A percentile compares a stretch with the other conserved stretches of the same genome.
Evolutionary conservation across 2,797 vertebrate species (phyloP).

Genomic region (Intellagama lesueurii): DNA sequence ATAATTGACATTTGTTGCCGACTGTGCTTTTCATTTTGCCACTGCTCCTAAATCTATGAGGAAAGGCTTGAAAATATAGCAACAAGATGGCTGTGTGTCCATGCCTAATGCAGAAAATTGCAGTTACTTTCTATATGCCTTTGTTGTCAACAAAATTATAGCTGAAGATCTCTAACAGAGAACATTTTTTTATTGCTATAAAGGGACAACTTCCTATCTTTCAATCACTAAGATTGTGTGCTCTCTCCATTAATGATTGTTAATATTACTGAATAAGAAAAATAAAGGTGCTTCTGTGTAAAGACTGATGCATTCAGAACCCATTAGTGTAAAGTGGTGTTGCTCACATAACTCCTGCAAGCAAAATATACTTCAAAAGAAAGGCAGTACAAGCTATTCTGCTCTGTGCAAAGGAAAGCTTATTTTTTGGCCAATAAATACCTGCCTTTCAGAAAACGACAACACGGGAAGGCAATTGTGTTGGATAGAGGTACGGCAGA

Average conservation of each 20-base stretch:
- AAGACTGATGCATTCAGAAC: conserved; percentile 52
- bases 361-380: conserved; percentile 47
- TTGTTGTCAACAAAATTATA: background rate
- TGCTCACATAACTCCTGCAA: conserved; percentile 57
- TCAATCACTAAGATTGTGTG: conserved; percentile 39
- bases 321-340: conserved; percentile 64
- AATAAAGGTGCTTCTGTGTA: conserved; percentile 54
- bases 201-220: conserved; percentile 35
- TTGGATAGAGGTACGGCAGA: conserved; percentile 7
- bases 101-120: background rate
- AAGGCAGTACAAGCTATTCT: conserved; percentile 60
- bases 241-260: conserved; percentile 54
- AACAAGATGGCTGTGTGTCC: background rate
- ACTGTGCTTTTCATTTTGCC: background rate
- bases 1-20: background rate
- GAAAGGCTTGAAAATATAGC: background rate
- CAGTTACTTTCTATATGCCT: background rate
- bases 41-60: background rate
- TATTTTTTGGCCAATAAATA: conserved; percentile 31
- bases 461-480: conserved; percentile 40
- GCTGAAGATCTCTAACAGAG: conserved; percentile 37
- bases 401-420: conserved; percentile 47
- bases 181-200: background rate
- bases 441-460: conserved; percentile 17
- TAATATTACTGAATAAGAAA: conserved; percentile 46